A percentile compares a stretch with the other conserved stretches of the same genome.
These are phyloP conservation scores for Montipora cactus DNA, from an alignment of 64 coral and sea anemone genomes.

Conservation along the genomic window DNA sequence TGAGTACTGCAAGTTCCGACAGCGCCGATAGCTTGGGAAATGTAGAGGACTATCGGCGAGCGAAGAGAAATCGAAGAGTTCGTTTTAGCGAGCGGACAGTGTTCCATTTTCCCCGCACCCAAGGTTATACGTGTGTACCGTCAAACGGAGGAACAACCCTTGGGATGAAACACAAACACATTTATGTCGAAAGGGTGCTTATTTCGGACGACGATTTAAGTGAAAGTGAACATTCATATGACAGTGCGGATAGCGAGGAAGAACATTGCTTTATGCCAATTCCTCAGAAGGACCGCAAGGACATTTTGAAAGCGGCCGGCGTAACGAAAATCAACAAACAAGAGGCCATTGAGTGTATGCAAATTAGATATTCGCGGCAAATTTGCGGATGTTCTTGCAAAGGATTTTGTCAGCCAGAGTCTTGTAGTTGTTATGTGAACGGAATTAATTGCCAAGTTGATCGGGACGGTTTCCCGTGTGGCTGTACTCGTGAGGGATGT, in stretches of 20 bases:
- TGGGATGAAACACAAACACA: conserved; percentile 93
- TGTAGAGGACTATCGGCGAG: conserved; percentile 60
- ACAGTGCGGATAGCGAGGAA: conserved; percentile 65
- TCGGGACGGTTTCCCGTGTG: conserved; percentile 90
- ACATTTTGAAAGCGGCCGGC: conserved; percentile 97
- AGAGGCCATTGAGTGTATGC: conserved; percentile 94
- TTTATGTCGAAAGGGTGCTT: conserved; percentile 78
- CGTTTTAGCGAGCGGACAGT: conserved; percentile 84
- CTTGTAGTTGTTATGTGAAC: conserved; percentile 87
- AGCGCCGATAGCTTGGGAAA: conserved; percentile 82
- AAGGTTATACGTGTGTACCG: conserved; percentile 91
- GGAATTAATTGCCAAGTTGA: conserved; percentile 97
- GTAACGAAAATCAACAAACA: conserved; percentile 99
- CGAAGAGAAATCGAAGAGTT: conserved; percentile 71
- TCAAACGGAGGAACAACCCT: conserved; percentile 96
- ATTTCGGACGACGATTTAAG: conserved; percentile 75
- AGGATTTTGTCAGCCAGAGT: conserved; percentile 69
- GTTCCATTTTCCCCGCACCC: conserved; percentile 94
- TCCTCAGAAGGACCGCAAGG: conserved; percentile 92
- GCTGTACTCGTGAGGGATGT: conserved; percentile 78
- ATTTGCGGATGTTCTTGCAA: conserved; percentile 95
- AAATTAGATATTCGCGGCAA: conserved; percentile 93
- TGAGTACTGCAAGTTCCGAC: conserved; percentile 82
- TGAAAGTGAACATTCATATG: conserved; percentile 73
- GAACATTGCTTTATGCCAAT: conserved; percentile 85